Conservation (phyloP, 1,140 invertebrate genomes). For the Penaeus chinensis region DNA sequence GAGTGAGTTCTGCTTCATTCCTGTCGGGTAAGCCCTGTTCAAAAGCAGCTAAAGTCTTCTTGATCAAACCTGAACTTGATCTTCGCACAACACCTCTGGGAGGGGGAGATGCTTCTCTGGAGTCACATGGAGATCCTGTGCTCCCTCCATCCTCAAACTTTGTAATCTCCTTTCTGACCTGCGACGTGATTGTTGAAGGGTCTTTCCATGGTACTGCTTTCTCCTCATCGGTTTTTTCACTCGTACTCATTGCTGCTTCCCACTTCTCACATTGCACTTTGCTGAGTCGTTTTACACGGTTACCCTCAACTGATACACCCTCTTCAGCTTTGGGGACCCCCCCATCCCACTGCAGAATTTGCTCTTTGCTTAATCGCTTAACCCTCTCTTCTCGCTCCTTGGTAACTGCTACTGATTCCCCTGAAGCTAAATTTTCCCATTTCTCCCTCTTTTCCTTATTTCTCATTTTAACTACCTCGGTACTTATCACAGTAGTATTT, state of each 20-base stretch:
- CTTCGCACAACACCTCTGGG: slow-evolving; percentile 16
- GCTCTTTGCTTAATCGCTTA: slow-evolving; percentile 48
- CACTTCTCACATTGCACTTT: slow-evolving; percentile 44
- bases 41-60: slow-evolving; percentile 44
- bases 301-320: neutral
- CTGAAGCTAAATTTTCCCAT: slow-evolving; percentile 3
- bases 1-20: slow-evolving; percentile 10
- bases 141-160: slow-evolving; percentile 45
- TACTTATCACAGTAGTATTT: neutral
- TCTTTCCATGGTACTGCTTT: slow-evolving; percentile 45
- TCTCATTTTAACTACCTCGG: slow-evolving; percentile 19
- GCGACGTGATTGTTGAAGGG: neutral
- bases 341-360: slow-evolving; percentile 42
- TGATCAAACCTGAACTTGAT: slow-evolving; percentile 49
- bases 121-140: slow-evolving; percentile 8
- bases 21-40: slow-evolving; percentile 29
- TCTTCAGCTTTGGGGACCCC: neutral
- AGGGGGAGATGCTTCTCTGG: slow-evolving; percentile 29
- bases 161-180: slow-evolving; percentile 44
- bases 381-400: slow-evolving; percentile 29
- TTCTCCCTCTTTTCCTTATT: slow-evolving; percentile 30
- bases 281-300: slow-evolving; percentile 31
- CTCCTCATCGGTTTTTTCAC: slow-evolving; percentile 6
- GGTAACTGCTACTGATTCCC: neutral
- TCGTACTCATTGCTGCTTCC: slow-evolving; percentile 28